Percentiles rank a stretch among this genome's conserved stretches.
Conservation (phyloP, 2,797 vertebrate species). For the Ctenosaura bakeri region DNA sequence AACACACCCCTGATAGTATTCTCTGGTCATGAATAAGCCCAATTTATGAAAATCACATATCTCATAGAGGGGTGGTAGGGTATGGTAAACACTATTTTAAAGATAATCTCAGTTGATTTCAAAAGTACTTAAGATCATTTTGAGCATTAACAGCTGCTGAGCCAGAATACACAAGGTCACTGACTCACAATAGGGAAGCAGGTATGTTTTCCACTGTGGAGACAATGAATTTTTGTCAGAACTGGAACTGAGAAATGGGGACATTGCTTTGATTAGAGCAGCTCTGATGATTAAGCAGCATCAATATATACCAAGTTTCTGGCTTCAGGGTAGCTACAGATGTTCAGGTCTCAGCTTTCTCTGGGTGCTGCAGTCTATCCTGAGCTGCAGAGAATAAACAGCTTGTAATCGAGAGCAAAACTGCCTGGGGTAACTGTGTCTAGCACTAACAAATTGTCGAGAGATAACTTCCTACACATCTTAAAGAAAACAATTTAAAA, state of each 20-base stretch:
- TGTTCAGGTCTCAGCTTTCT: slow-evolving; percentile 51
- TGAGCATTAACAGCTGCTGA: neutral
- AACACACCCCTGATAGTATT: too few relatives aligned
- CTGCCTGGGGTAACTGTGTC: slow-evolving; percentile 65
- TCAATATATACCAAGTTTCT: slow-evolving; percentile 14
- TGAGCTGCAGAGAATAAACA: slow-evolving; percentile 40
- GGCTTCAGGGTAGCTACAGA: slow-evolving; percentile 54
- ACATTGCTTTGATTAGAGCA: slow-evolving; percentile 34
- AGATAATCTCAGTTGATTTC: slow-evolving; percentile 27
- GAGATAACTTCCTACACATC: slow-evolving; percentile 73
- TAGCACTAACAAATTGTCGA: slow-evolving; percentile 66
- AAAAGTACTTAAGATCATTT: slow-evolving; percentile 28
- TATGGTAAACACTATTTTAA: slow-evolving; percentile 6
- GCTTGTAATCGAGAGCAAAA: slow-evolving; percentile 15
- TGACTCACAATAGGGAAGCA: fast-evolving
- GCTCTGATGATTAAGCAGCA: slow-evolving; percentile 16
- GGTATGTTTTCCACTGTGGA: neutral
- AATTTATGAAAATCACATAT: too few relatives aligned
- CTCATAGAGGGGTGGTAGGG: too few relatives aligned
- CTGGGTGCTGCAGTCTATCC: slow-evolving; percentile 28
- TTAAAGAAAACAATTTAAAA: slow-evolving; percentile 59
- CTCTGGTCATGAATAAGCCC: too few relatives aligned
- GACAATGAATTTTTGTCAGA: slow-evolving; percentile 39
- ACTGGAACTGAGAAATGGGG: slow-evolving; percentile 11
- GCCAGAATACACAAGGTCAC: neutral